Percentiles rank a stretch among this genome's conserved stretches.
Conservation (phyloP, 2,797 vertebrate species). For the Chromis chromis region DNA sequence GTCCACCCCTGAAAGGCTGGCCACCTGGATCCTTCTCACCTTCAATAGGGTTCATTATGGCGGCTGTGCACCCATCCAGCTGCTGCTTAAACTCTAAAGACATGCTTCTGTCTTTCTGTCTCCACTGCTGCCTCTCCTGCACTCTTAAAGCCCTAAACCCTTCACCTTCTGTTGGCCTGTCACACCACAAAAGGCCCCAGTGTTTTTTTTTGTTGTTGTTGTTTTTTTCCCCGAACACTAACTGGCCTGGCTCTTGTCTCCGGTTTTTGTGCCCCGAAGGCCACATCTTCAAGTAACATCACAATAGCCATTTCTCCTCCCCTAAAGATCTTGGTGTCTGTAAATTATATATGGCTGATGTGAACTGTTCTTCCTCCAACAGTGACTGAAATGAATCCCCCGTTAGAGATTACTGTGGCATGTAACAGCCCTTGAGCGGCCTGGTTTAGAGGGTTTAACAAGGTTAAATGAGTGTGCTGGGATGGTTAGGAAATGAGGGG, state of each 20-base stretch:
- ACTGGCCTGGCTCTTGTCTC: conserved; percentile 47
- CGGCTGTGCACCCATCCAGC: conserved; percentile 55
- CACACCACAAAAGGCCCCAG: conserved; percentile 37
- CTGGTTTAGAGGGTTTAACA: conserved; percentile 79
- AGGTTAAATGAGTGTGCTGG: conserved; percentile 79
- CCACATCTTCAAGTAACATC: conserved; percentile 47
- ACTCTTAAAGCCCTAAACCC: conserved; percentile 35
- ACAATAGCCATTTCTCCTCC: conserved; percentile 39
- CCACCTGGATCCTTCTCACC: conserved; percentile 77
- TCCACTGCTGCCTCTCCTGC: conserved; percentile 20
- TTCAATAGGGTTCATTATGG: conserved; percentile 77
- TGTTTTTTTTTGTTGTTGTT: conserved; percentile 40
- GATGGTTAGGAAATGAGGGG: conserved; percentile 44
- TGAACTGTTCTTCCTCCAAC: conserved; percentile 68
- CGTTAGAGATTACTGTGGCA: conserved; percentile 78
- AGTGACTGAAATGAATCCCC: conserved; percentile 77
- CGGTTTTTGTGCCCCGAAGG: conserved; percentile 43
- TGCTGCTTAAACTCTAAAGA: conserved; percentile 67
- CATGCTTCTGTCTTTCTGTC: conserved; percentile 34
- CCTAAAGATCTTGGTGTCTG: conserved; percentile 56
- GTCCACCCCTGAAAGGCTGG: conserved; percentile 69
- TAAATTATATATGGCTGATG: conserved; percentile 69
- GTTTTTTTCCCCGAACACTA: conserved; percentile 12
- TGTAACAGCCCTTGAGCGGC: conserved; percentile 76
- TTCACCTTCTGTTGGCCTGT: conserved; percentile 48